These are phyloP conservation scores for Parus major DNA, from an alignment of 2,113 vertebrate species.

Conservation along the genomic window DNA sequence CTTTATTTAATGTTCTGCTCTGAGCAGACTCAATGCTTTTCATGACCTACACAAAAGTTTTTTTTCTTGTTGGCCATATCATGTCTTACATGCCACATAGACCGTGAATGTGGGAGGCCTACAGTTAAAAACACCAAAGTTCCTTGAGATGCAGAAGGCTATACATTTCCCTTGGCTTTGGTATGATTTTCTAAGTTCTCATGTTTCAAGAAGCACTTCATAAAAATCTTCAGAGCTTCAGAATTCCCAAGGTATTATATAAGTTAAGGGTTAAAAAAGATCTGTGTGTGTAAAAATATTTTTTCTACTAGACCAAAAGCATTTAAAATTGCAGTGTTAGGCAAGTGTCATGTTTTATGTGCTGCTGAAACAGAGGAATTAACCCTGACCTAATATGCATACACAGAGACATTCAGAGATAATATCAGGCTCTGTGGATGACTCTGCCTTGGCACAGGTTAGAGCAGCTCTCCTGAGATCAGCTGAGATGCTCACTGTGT, in stretches of 20 bases:
- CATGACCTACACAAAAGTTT: neutral
- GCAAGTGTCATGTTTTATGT: neutral
- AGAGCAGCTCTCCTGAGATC: neutral
- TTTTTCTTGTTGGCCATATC: neutral
- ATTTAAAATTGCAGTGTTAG: neutral
- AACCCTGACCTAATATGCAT: neutral
- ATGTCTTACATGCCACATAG: neutral
- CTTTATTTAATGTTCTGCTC: neutral
- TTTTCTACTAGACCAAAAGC: neutral
- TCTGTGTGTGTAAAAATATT: neutral
- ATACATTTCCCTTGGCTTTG: neutral
- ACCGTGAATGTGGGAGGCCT: neutral
- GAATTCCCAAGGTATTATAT: neutral
- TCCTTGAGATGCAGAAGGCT: neutral
- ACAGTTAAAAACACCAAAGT: neutral
- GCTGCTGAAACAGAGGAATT: slow-evolving; percentile 18
- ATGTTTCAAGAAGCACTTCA: neutral
- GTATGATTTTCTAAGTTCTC: neutral
- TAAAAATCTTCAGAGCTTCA: neutral
- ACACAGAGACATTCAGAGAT: neutral
- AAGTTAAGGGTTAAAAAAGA: neutral
- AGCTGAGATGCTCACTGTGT: neutral
- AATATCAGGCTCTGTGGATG: neutral
- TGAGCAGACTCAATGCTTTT: neutral
- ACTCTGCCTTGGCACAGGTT: neutral